phyloP scores from a whole-genome alignment of 2,113 vertebrate species.

The Microtus richardsoni region DNA sequence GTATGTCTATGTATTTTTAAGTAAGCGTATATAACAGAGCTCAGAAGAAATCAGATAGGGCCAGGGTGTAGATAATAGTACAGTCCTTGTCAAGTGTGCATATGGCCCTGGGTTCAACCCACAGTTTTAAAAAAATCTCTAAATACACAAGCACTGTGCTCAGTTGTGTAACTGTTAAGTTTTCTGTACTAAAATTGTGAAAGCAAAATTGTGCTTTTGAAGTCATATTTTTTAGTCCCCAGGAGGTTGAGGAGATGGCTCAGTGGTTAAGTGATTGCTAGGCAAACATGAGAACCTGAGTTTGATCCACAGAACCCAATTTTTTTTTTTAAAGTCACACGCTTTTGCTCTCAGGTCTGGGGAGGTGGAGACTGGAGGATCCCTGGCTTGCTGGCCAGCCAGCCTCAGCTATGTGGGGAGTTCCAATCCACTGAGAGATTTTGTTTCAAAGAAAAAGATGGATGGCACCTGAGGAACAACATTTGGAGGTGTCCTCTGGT shows the following conservation, averaged over 20 bases:
- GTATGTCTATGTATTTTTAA: neutral
- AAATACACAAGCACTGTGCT: neutral
- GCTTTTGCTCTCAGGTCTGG: too few species aligned
- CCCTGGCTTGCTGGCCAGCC: neutral
- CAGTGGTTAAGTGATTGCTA: neutral
- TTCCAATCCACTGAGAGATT: neutral
- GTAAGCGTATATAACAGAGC: neutral
- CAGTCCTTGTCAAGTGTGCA: neutral
- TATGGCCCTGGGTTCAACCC: too few species aligned
- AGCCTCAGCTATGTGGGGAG: neutral
- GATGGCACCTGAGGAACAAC: neutral
- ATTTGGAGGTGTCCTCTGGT: neutral
- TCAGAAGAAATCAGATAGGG: neutral
- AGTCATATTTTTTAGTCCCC: neutral
- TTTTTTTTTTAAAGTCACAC: neutral
- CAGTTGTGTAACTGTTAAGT: neutral
- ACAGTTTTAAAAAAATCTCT: neutral
- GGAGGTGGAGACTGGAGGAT: neutral
- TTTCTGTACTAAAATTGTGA: neutral
- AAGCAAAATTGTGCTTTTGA: conserved; percentile 40
- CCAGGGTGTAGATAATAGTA: neutral
- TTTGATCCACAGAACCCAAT: neutral
- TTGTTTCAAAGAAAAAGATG: neutral
- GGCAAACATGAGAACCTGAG: neutral
- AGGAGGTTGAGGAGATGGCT: neutral